These are phyloP conservation scores for Zapus hudsonius DNA, from an alignment of 2,113 vertebrate species.

Conservation along the genomic window DNA sequence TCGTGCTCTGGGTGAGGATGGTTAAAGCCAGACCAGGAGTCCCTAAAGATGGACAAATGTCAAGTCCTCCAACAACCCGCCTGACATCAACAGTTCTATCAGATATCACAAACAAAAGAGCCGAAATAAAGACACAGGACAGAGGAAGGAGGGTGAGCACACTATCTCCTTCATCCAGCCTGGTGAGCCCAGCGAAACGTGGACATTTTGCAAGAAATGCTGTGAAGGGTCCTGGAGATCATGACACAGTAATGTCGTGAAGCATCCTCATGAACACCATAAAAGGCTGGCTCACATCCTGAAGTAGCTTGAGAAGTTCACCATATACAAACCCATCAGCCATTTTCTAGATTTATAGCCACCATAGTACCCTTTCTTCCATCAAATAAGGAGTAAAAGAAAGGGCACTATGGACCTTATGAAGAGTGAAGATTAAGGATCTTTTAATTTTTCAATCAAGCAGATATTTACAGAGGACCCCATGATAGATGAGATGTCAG, in stretches of 20 bases:
- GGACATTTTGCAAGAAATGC: conserved; percentile 5
- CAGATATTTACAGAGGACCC: neutral
- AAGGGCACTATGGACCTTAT: neutral
- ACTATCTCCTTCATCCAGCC: conserved; percentile 2
- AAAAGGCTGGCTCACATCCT: neutral
- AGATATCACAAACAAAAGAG: neutral
- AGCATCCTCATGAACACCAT: neutral
- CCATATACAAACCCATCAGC: neutral
- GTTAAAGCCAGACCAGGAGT: conserved; percentile 12
- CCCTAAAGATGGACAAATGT: conserved; percentile 28
- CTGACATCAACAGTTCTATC: neutral
- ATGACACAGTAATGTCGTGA: conserved; percentile 16
- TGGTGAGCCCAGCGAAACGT: conserved; percentile 40
- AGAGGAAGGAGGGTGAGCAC: conserved; percentile 30
- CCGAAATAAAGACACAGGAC: neutral
- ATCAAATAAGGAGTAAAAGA: neutral
- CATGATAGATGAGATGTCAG: neutral
- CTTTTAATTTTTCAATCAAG: neutral
- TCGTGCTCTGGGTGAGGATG: conserved; percentile 27
- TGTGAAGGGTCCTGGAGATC: conserved; percentile 13
- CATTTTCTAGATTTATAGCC: neutral
- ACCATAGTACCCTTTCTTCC: neutral
- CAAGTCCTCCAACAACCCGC: conserved; percentile 36
- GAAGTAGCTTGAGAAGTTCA: neutral
- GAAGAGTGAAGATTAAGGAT: neutral